These are phyloP conservation scores for Bombyx mori DNA, from an alignment of 1,140 invertebrate genomes.

Conservation along the genomic window ASM3026992v2 NC_085128.1:7138501-7139000, in stretches of 20 bases:
- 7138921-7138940: slow-evolving; percentile 27
- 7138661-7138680: no score
- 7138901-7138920: slow-evolving; percentile 15
- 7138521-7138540: no score
- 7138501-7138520: no score
- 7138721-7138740: no score
- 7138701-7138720: no score
- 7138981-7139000: neutral
- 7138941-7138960: slow-evolving; percentile 26
- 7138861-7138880: slow-evolving; percentile 8
- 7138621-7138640: no score
- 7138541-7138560: no score
- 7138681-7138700: no score
- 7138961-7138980: neutral
- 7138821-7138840: slow-evolving; percentile 11
- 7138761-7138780: slow-evolving; percentile 9
- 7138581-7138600: no score
- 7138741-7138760: slow-evolving; percentile 1
- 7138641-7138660: no score
- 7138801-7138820: slow-evolving; percentile 14
- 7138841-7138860: slow-evolving; percentile 12
- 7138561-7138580: no score
- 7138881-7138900: neutral
- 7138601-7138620: no score
- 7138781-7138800: slow-evolving; percentile 13